Conservation (phyloP, 2,888 invertebrate genomes). For the Melinopterus prodromus region DNA sequence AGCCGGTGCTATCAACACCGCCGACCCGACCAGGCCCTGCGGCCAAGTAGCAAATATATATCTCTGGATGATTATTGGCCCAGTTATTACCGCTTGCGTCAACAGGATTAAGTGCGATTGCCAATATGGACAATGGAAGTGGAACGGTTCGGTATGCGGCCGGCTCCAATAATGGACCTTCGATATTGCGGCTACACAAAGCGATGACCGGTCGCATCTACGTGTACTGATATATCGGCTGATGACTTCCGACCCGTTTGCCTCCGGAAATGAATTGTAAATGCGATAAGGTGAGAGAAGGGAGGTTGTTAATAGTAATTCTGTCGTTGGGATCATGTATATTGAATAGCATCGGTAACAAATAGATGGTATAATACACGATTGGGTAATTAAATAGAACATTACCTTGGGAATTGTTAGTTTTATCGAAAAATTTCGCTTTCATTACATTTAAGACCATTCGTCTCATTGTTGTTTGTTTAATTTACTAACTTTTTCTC, state of each 20-base stretch:
- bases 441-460: no score
- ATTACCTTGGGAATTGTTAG: no score
- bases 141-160: constrained; percentile 10
- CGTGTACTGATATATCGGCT: not conserved
- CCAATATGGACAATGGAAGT: constrained; percentile 14
- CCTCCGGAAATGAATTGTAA: not conserved
- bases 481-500: no score
- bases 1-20: constrained; percentile 49
- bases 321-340: no score
- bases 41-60: constrained; percentile 32
- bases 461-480: no score
- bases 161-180: not conserved
- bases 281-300: not conserved
- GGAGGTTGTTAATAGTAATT: no score
- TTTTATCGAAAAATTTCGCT: no score
- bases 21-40: constrained; percentile 45
- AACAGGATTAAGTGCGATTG: constrained; percentile 23
- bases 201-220: not conserved
- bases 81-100: constrained; percentile 36
- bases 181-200: not conserved
- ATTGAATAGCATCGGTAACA: no score
- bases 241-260: constrained; percentile 4
- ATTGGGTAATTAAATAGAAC: no score
- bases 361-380: no score
- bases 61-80: constrained; percentile 38